A percentile compares a stretch with the other conserved stretches of the same genome.
Conservation (phyloP, 2,797 vertebrate genomes). For the Miichthys miiuy region DNA sequence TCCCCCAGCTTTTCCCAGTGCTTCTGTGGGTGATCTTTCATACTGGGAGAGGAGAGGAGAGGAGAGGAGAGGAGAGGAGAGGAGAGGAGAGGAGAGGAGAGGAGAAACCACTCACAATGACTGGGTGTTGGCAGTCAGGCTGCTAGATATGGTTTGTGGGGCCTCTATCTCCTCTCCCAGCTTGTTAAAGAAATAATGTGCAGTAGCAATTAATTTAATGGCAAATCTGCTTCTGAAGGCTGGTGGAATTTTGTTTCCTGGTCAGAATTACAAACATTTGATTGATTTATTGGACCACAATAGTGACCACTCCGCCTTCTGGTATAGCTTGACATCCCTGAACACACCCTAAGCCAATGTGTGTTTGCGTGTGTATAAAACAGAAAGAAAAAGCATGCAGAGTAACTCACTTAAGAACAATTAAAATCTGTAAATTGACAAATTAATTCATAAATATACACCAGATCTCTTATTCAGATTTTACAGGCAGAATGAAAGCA, state of each 20-base stretch:
- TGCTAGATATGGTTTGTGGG: conserved; percentile 68
- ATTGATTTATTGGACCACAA: conserved; percentile 58
- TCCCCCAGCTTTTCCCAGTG: conserved; percentile 44
- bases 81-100: conserved; percentile 29
- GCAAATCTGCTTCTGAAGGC: conserved; percentile 62
- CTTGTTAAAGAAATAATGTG: conserved; percentile 64
- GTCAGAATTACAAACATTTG: conserved; percentile 57
- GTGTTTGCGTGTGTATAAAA: conserved; percentile 8
- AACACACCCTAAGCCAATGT: conserved; percentile 55
- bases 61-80: conserved; percentile 38
- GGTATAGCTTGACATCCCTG: conserved; percentile 48
- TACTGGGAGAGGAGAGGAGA: conserved; percentile 38
- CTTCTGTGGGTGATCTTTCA: conserved; percentile 29
- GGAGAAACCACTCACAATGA: conserved; percentile 58
- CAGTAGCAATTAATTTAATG: conserved; percentile 64
- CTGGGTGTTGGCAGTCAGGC: conserved; percentile 77
- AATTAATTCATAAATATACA: not conserved
- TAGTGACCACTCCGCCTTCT: conserved; percentile 55
- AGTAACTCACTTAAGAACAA: conserved; percentile 21
- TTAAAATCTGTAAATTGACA: conserved; percentile 13
- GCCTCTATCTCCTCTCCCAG: conserved; percentile 66
- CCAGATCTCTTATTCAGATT: conserved; percentile 5
- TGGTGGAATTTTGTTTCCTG: conserved; percentile 43
- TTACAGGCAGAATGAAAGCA: not conserved
- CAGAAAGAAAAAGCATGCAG: conserved; percentile 11